phyloP scores from a whole-genome alignment of 1,140 invertebrate genomes.

The Meteorus sp. region DNA sequence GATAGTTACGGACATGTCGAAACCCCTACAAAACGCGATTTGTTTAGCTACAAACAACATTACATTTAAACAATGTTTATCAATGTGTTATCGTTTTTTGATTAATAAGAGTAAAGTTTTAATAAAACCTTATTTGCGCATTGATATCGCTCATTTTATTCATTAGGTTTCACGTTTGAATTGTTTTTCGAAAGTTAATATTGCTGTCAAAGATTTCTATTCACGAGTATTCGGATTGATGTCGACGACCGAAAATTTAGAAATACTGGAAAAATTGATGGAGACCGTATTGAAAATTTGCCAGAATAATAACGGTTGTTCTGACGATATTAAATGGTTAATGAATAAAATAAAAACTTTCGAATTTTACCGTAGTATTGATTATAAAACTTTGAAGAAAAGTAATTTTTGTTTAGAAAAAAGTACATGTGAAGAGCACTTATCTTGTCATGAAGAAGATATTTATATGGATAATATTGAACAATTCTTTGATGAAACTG shows the following conservation, averaged over 20 bases:
- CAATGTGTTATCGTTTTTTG: neutral
- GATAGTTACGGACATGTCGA: neutral
- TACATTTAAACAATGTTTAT: slow-evolving; percentile 1
- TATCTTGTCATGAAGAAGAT: neutral
- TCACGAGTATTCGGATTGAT: neutral
- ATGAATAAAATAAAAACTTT: neutral
- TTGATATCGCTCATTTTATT: slow-evolving; percentile 2
- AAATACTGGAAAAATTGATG: neutral
- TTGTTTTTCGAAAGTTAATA: neutral
- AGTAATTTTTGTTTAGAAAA: neutral
- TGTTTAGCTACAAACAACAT: neutral
- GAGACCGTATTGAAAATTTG: neutral
- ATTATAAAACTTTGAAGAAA: neutral
- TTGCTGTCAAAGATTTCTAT: neutral
- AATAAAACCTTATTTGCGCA: neutral
- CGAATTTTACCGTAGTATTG: neutral
- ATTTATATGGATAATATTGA: neutral
- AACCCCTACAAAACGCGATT: neutral
- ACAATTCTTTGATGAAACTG: neutral
- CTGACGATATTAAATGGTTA: too few relatives aligned
- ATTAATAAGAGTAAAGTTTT: neutral
- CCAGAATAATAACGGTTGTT: neutral
- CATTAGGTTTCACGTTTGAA: neutral
- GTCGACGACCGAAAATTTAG: neutral
- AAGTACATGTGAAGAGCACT: neutral